These are phyloP conservation scores for Caenorhabditis briggsae DNA, from an alignment of 1,140 invertebrate genomes.

Conservation along the genomic window DNA sequence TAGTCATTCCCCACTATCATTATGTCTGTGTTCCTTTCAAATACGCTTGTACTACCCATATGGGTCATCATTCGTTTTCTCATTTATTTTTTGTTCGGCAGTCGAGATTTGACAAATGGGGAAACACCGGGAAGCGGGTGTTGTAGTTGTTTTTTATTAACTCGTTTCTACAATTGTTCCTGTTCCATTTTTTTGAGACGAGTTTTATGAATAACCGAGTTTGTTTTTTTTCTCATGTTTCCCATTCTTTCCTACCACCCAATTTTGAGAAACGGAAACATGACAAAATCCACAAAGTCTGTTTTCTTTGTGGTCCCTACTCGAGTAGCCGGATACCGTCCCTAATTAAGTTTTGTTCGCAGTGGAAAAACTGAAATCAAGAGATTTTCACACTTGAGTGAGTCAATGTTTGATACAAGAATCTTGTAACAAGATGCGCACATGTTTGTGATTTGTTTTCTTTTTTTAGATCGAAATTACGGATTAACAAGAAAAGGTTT, in stretches of 20 bases:
- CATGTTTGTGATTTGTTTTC: too few species aligned
- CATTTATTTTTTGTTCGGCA: neutral
- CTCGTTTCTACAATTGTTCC: neutral
- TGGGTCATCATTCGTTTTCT: neutral
- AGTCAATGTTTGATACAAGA: slow-evolving; percentile 19
- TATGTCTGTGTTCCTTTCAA: neutral
- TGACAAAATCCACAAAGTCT: neutral
- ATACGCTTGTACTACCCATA: neutral
- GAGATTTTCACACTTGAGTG: slow-evolving; percentile 18
- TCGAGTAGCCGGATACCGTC: neutral
- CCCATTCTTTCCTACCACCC: neutral
- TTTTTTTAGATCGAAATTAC: neutral
- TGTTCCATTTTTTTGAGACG: neutral
- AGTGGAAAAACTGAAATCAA: slow-evolving; percentile 28
- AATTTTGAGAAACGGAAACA: slow-evolving; percentile 21
- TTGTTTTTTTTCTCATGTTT: neutral
- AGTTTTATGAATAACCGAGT: slow-evolving; percentile 9
- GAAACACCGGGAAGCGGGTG: neutral
- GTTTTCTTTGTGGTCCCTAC: neutral
- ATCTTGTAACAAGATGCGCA: neutral
- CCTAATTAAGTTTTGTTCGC: slow-evolving; percentile 19
- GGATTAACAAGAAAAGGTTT: neutral
- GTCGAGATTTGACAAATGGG: neutral
- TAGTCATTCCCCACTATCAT: neutral
- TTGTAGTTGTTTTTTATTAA: neutral